phyloP scores from a whole-genome alignment of 1,140 invertebrate genomes.

The Scaptomyza graminum region DNA sequence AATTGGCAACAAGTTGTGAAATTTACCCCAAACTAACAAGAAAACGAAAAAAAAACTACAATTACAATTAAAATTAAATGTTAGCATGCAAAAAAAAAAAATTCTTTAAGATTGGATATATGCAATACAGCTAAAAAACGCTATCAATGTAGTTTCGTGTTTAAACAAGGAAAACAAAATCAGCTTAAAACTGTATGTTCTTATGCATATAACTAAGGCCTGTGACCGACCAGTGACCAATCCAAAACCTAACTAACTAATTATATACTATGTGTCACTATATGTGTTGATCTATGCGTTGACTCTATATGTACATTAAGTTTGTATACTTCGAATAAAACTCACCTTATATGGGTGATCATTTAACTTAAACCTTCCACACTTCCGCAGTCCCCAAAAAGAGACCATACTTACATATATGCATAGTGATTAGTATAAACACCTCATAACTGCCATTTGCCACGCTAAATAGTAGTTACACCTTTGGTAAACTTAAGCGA shows the following conservation, averaged over 20 bases:
- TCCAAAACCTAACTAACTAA: conserved; percentile 15
- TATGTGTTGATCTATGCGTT: conserved; percentile 17
- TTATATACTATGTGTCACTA: conserved; percentile 12
- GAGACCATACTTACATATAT: conserved; percentile 12
- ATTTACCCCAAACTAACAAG: conserved; percentile 32
- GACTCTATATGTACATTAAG: conserved; percentile 15
- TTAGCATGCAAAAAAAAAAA: conserved; percentile 60
- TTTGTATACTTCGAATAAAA: conserved; percentile 29
- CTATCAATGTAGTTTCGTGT: conserved; percentile 22
- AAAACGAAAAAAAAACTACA: conserved; percentile 42
- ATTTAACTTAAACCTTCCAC: conserved; percentile 17
- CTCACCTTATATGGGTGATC: conserved; percentile 25
- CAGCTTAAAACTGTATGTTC: conserved; percentile 15
- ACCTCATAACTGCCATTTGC: conserved; percentile 76
- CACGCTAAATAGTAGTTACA: conserved; percentile 56
- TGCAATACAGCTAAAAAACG: conserved; percentile 10
- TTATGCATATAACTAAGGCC: conserved; percentile 19
- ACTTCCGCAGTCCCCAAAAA: conserved; percentile 2
- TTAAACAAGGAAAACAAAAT: conserved; percentile 6
- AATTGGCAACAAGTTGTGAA: conserved; percentile 69
- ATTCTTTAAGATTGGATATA: conserved; percentile 23
- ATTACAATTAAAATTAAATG: conserved; percentile 65
- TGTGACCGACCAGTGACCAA: conserved; percentile 44
- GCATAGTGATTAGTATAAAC: conserved; percentile 42
- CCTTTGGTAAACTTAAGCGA: conserved; percentile 57